These are phyloP conservation scores for Rhea pennata DNA, from an alignment of 2,113 vertebrate genomes.

Conservation along the genomic window DNA sequence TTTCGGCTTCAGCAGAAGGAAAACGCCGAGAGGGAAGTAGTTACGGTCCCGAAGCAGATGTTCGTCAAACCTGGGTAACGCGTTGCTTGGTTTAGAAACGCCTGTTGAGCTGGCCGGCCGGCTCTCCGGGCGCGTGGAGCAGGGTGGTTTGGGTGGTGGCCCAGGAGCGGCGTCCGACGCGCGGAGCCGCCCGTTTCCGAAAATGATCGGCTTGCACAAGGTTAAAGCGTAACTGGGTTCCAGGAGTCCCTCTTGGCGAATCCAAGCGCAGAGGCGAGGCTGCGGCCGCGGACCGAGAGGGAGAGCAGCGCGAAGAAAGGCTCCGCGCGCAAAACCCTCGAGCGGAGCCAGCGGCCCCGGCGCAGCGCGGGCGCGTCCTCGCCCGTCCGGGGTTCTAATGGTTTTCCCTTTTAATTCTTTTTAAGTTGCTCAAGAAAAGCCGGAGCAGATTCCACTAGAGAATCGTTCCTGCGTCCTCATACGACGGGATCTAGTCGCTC, in stretches of 20 bases:
- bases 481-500: constrained; percentile 92
- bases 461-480: constrained; percentile 95
- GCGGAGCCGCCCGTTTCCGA: not conserved
- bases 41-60: not conserved
- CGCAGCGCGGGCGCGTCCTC: not conserved
- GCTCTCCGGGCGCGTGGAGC: not conserved
- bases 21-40: not conserved
- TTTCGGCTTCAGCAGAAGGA: not conserved
- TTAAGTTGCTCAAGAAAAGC: constrained; percentile 87
- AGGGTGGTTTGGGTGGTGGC: no score
- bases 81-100: not conserved
- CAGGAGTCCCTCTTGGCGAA: not conserved
- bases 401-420: not conserved
- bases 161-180: not conserved
- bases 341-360: accelerated
- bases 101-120: not conserved
- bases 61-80: not conserved
- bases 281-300: not conserved
- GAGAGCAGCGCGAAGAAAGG: not conserved
- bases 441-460: constrained; percentile 90
- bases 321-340: no score
- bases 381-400: not conserved
- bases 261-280: accelerated
- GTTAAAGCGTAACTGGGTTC: not conserved
- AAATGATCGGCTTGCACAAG: not conserved